Evolutionary conservation across 2,888 invertebrate genomes (phyloP).

Genomic region (Gymnocheta viridis): DNA sequence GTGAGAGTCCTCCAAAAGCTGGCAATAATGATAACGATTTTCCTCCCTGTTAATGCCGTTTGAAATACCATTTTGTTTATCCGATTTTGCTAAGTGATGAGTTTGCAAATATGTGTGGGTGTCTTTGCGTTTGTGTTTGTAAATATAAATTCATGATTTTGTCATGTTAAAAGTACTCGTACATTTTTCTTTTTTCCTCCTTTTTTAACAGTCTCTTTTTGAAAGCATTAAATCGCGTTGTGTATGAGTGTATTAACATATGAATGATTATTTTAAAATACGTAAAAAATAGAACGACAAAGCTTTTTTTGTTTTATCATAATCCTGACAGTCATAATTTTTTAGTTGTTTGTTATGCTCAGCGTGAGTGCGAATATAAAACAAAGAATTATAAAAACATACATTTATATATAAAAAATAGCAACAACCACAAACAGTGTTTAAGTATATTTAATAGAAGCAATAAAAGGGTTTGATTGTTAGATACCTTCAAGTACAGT

Average conservation of each 20-base stretch:
- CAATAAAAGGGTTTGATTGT: constrained; percentile 10
- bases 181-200: background rate
- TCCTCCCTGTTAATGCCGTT: too few relatives aligned
- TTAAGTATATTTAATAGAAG: background rate
- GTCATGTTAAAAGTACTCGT: constrained; percentile 15
- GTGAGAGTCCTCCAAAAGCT: too few relatives aligned
- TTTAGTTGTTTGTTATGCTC: constrained; percentile 48
- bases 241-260: background rate
- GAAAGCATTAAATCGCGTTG: background rate
- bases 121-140: background rate
- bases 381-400: constrained; percentile 19
- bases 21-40: too few relatives aligned
- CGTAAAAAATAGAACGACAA: constrained; percentile 60
- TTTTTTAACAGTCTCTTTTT: constrained; percentile 34
- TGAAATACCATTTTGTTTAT: background rate
- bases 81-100: background rate
- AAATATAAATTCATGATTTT: constrained; percentile 8
- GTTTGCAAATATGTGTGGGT: background rate
- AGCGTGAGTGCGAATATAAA: constrained; percentile 45
- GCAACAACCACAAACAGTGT: constrained; percentile 1
- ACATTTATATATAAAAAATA: constrained; percentile 27
- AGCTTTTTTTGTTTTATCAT: constrained; percentile 62
- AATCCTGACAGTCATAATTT: constrained; percentile 59
- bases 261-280: constrained; percentile 63
- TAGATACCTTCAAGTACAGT: background rate